Conservation (phyloP, 2,113 vertebrate species). For the Neotragus pygmaeus region DNA sequence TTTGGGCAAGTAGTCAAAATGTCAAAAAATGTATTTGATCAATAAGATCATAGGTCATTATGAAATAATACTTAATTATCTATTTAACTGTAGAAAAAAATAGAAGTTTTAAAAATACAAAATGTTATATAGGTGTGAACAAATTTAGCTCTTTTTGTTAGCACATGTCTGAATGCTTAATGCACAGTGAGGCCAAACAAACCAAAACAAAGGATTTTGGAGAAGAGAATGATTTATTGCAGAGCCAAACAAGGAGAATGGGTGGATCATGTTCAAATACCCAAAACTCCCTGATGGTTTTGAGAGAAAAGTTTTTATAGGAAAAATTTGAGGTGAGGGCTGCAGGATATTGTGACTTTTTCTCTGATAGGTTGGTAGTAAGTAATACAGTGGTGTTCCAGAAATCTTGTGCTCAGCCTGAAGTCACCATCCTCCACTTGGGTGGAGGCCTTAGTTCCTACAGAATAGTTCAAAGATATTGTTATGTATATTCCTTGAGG, state of each 20-base stretch:
- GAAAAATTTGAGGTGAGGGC: background rate
- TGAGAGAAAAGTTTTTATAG: background rate
- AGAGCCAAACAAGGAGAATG: background rate
- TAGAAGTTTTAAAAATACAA: background rate
- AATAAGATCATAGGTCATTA: background rate
- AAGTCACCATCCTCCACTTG: background rate
- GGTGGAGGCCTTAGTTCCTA: background rate
- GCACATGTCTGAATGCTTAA: background rate
- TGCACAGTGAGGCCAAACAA: background rate
- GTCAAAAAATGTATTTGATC: background rate
- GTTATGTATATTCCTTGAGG: background rate
- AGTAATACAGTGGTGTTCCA: background rate
- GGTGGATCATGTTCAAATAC: background rate
- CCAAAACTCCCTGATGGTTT: background rate
- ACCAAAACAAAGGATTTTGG: background rate
- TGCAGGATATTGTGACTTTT: background rate
- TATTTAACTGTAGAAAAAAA: background rate
- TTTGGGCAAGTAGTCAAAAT: background rate
- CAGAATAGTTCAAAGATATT: background rate
- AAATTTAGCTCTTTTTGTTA: background rate
- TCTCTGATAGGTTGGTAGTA: background rate
- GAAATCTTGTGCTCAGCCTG: background rate
- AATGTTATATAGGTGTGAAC: background rate
- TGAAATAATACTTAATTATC: background rate
- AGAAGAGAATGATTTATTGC: background rate